Percentiles rank a stretch among this genome's conserved stretches.
Conservation (phyloP, 2,797 vertebrate genomes). For the Cheirogaleus major region DNA sequence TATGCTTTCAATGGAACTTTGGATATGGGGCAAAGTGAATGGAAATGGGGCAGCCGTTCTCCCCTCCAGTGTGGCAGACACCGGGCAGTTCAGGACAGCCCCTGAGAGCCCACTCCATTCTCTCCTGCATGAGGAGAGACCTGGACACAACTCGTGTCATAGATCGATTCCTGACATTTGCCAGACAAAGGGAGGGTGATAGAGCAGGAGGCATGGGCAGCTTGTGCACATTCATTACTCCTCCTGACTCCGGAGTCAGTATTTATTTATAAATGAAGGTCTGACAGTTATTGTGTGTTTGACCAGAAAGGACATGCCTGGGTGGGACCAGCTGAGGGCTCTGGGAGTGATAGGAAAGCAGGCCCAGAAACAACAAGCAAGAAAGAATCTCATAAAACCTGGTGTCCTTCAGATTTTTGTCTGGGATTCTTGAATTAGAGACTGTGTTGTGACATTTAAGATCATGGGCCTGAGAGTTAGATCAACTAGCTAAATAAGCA, state of each 20-base stretch:
- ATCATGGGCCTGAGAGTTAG: background rate
- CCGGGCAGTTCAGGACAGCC: background rate
- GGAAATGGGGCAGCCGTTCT: background rate
- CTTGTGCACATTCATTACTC: background rate
- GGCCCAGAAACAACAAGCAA: background rate
- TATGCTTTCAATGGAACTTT: background rate
- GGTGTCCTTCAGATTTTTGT: background rate
- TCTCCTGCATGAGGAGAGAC: background rate
- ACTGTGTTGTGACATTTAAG: background rate
- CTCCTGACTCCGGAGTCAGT: background rate
- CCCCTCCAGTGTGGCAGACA: background rate
- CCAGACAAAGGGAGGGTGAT: background rate
- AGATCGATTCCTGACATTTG: background rate
- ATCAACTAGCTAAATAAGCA: background rate
- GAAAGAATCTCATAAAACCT: background rate
- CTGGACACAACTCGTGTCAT: no score
- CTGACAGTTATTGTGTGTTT: background rate
- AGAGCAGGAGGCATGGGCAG: background rate
- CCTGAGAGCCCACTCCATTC: background rate
- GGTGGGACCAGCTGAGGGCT: background rate
- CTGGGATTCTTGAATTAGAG: background rate
- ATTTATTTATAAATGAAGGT: background rate
- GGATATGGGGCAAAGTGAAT: background rate
- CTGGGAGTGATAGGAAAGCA: background rate
- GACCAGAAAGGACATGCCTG: background rate